These are phyloP conservation scores for Leucopsar rothschildi DNA, from an alignment of 2,113 vertebrate species.

Conservation along the genomic window DNA sequence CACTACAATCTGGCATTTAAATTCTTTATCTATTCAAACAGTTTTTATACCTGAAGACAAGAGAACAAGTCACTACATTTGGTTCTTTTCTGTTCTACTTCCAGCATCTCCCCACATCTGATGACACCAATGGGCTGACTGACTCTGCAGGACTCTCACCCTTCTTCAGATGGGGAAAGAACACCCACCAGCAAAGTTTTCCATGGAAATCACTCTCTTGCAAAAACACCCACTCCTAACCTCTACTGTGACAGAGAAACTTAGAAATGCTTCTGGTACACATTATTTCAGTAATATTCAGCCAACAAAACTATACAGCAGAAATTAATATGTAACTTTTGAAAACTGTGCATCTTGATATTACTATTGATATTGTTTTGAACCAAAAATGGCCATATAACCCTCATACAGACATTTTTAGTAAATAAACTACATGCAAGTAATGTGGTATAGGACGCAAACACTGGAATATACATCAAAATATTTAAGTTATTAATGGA, in stretches of 20 bases:
- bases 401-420: not conserved
- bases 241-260: not conserved
- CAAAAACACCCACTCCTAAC: not conserved
- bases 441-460: not conserved
- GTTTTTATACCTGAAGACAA: not conserved
- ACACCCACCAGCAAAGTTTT: not conserved
- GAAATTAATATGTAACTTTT: not conserved
- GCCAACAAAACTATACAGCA: not conserved
- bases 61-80: not conserved
- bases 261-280: not conserved
- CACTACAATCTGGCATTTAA: not conserved
- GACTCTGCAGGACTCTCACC: not conserved
- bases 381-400: not conserved
- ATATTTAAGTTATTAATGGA: not conserved
- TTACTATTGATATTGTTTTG: not conserved
- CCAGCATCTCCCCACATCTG: not conserved
- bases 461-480: not conserved
- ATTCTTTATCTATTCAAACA: not conserved
- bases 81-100: not conserved
- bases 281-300: not conserved
- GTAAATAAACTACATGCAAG: not conserved
- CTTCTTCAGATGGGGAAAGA: not conserved
- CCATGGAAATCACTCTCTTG: not conserved
- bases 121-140: not conserved
- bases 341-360: not conserved